These are phyloP conservation scores for Sitta carolinensis DNA, from an alignment of 2,797 vertebrate species.

Conservation along the genomic window DNA sequence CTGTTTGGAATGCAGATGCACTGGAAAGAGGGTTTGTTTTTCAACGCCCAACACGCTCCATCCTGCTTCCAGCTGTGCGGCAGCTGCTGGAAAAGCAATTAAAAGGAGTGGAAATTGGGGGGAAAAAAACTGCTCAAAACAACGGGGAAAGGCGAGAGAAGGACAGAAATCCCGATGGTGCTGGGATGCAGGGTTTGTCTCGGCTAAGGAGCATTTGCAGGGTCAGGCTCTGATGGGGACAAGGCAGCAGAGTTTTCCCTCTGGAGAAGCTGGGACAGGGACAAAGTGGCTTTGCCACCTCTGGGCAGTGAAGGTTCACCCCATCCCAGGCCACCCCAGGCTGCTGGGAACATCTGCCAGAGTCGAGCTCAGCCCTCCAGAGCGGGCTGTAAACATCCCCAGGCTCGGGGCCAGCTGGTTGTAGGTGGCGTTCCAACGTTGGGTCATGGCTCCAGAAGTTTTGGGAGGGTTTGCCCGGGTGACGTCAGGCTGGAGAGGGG, in stretches of 20 bases:
- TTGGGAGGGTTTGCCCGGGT: neutral
- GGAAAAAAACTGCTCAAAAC: neutral
- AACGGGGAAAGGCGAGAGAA: neutral
- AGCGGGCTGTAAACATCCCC: accelerated
- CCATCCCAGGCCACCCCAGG: neutral
- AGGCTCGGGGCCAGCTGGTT: neutral
- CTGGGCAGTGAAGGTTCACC: accelerated
- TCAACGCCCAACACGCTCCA: neutral
- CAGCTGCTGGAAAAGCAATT: conserved; percentile 30
- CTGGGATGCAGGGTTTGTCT: neutral
- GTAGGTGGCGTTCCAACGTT: accelerated
- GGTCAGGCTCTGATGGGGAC: neutral
- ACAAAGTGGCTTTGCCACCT: neutral
- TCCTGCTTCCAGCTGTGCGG: neutral
- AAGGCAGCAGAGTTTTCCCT: neutral
- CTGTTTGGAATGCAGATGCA: neutral
- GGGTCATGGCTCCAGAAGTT: neutral
- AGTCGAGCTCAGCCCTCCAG: accelerated
- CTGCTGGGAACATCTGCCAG: neutral
- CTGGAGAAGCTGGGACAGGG: neutral
- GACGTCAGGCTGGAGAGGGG: conserved; percentile 45
- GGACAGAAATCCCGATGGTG: accelerated
- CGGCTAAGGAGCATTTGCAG: neutral
- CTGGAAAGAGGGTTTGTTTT: neutral
- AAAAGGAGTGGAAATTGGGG: neutral